A percentile compares a stretch with the other conserved stretches of the same genome.
Evolutionary conservation across 2,888 invertebrate genomes (phyloP).

Genomic region (Lydus trimaculatus): DNA sequence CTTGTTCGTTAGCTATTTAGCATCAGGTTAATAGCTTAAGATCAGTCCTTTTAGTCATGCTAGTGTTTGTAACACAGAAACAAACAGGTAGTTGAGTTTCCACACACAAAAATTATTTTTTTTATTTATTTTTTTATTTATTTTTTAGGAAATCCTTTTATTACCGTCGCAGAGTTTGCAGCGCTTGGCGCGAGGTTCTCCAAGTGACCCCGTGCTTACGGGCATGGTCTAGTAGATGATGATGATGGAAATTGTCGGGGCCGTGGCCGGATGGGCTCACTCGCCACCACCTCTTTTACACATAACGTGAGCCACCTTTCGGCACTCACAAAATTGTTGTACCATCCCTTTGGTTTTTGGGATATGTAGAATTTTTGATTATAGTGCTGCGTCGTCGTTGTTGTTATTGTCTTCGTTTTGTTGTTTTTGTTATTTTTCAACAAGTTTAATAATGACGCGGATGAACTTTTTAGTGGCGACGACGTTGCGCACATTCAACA

Average conservation of each 20-base stretch:
- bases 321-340: conserved; percentile 26
- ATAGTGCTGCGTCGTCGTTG: conserved; percentile 16
- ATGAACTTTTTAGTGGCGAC: conserved; percentile 28
- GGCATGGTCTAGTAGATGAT: conserved; percentile 63
- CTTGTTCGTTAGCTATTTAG: conserved; percentile 30
- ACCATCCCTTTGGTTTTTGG: conserved; percentile 27
- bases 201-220: conserved; percentile 70
- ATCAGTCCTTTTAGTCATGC: neutral
- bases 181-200: conserved; percentile 87
- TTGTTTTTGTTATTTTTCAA: conserved; percentile 17
- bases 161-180: conserved; percentile 92
- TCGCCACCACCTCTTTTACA: conserved; percentile 36
- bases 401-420: neutral
- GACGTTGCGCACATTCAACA: conserved; percentile 42
- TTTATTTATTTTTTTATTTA: neutral
- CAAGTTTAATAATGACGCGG: conserved; percentile 28
- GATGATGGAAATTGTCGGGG: conserved; percentile 51
- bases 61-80: conserved; percentile 6
- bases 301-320: conserved; percentile 32
- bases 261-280: conserved; percentile 39
- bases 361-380: conserved; percentile 18
- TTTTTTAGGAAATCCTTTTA: conserved; percentile 14
- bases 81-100: conserved; percentile 24
- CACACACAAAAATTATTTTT: neutral
- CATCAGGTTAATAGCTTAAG: conserved; percentile 26